Evolutionary conservation across 2,888 invertebrate genomes (phyloP).

Genomic region (Melolontha melolontha): DNA sequence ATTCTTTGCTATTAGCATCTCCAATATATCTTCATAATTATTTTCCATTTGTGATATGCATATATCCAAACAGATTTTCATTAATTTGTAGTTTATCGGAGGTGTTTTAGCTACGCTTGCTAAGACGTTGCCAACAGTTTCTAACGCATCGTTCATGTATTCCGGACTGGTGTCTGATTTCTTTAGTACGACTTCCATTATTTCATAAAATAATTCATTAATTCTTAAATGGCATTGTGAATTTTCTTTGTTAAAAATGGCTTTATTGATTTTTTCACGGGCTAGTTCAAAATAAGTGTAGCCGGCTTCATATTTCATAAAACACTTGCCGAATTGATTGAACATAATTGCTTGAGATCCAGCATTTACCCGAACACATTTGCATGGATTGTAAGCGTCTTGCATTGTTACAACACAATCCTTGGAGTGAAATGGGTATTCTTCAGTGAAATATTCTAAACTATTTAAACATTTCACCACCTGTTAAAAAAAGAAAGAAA

Average conservation of each 20-base stretch:
- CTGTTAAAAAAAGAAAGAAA: no score
- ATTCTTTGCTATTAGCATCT: slow-evolving; percentile 36
- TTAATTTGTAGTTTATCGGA: slow-evolving; percentile 12
- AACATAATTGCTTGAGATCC: neutral
- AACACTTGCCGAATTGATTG: neutral
- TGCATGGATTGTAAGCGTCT: no score
- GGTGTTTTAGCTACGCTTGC: slow-evolving; percentile 23
- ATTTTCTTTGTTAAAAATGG: neutral
- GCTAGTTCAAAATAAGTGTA: slow-evolving; percentile 13
- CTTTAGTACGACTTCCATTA: slow-evolving; percentile 1
- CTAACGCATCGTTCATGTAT: neutral
- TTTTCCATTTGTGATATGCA: slow-evolving; percentile 21
- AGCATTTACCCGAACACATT: neutral
- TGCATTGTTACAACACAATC: no score
- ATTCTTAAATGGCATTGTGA: neutral
- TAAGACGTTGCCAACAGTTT: slow-evolving; percentile 1
- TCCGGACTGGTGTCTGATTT: neutral
- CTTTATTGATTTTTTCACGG: slow-evolving; percentile 9
- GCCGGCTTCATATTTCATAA: neutral
- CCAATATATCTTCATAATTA: slow-evolving; percentile 31
- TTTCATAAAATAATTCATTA: slow-evolving; percentile 6
- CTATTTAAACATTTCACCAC: no score
- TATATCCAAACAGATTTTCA: slow-evolving; percentile 38
- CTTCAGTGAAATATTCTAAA: no score
- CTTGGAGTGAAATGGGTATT: no score